These are phyloP conservation scores for Podilymbus podiceps DNA, from an alignment of 2,113 vertebrate genomes.

Conservation along the genomic window DNA sequence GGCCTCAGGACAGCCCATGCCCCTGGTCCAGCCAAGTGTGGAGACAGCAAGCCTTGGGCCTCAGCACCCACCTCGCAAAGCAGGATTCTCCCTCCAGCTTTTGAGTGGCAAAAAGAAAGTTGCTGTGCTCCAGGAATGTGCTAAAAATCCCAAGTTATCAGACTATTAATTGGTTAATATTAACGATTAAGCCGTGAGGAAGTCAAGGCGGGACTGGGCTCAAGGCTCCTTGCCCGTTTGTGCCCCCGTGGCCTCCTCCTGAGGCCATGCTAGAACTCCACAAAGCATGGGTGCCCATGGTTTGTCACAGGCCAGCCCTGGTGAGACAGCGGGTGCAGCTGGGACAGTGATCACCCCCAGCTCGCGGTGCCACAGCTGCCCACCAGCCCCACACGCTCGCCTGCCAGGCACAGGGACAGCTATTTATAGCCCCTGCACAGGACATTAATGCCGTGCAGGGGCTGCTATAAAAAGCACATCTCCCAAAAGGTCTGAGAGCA, in stretches of 20 bases:
- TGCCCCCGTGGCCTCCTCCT: neutral
- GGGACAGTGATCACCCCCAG: accelerated
- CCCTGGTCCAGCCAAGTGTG: neutral
- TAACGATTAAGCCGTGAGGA: neutral
- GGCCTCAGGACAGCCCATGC: accelerated
- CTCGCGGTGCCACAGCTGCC: neutral
- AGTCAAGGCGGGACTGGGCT: neutral
- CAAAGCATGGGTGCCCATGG: accelerated
- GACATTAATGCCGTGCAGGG: neutral
- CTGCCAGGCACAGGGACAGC: neutral
- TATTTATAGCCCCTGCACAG: conserved; percentile 24
- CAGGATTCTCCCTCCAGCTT: neutral
- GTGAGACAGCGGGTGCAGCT: accelerated
- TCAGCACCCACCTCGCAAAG: too few species aligned
- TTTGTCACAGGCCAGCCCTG: neutral
- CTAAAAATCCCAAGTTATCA: neutral
- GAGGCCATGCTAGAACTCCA: neutral
- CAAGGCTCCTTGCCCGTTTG: neutral
- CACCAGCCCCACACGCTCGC: accelerated
- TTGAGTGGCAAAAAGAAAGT: neutral
- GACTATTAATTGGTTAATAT: neutral
- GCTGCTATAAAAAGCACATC: conserved; percentile 47
- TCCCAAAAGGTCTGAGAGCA: conserved; percentile 9
- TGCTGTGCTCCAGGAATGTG: accelerated
- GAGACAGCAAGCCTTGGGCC: accelerated